These are phyloP conservation scores for Fistularia tabacaria DNA, from an alignment of 2,797 vertebrate species.

Conservation along the genomic window DNA sequence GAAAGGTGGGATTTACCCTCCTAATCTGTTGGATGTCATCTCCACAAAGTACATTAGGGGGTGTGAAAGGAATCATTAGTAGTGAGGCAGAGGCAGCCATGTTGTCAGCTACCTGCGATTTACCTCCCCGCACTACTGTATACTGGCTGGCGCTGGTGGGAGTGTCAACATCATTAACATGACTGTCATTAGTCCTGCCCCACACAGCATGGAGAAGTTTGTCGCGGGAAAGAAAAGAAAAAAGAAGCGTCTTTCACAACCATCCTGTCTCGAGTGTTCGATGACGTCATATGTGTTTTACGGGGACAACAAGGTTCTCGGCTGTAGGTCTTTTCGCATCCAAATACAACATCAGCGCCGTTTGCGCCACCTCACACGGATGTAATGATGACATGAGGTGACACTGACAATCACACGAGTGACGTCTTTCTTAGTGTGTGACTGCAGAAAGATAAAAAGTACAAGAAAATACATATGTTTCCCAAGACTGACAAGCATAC, in stretches of 20 bases:
- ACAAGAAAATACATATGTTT: too few species aligned
- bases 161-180: constrained; percentile 80
- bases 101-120: constrained; percentile 76
- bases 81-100: constrained; percentile 57
- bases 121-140: constrained; percentile 71
- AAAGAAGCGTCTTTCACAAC: constrained; percentile 63
- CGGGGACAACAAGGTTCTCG: too few species aligned
- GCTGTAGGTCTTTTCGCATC: too few species aligned
- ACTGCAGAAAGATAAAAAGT: too few species aligned
- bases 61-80: constrained; percentile 72
- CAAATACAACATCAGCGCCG: not conserved
- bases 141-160: constrained; percentile 72
- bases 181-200: constrained; percentile 76
- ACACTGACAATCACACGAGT: too few species aligned
- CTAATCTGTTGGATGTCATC: constrained; percentile 67
- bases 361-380: too few species aligned
- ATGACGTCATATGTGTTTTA: not conserved
- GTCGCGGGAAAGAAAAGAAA: constrained; percentile 58
- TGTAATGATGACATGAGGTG: too few species aligned
- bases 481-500: too few species aligned
- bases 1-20: constrained; percentile 63
- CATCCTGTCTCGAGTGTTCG: constrained; percentile 36
- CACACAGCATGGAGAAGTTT: constrained; percentile 64
- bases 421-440: too few species aligned
- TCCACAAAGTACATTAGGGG: constrained; percentile 67